phyloP scores from a whole-genome alignment of 1,140 invertebrate species.

The Choristoneura fumiferana region DNA sequence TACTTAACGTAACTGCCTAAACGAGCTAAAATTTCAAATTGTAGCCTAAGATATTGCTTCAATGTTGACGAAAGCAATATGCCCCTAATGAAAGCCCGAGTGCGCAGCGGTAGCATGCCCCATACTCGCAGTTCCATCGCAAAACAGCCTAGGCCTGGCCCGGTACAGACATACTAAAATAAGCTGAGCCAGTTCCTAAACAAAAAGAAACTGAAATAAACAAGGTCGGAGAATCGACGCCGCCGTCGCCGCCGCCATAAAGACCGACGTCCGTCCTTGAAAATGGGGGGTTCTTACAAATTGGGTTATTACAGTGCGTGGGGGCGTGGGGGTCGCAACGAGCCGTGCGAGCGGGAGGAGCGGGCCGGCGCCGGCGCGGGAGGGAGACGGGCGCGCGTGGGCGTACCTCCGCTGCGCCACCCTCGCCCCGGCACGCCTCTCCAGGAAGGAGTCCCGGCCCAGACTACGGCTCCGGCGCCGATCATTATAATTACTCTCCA shows the following conservation, averaged over 20 bases:
- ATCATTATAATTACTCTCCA: conserved; percentile 79
- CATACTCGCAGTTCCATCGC: conserved; percentile 28
- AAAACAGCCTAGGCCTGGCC: conserved; percentile 50
- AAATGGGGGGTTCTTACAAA: conserved; percentile 76
- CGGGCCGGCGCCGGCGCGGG: conserved; percentile 21
- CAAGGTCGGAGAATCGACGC: conserved; percentile 75
- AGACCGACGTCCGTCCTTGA: conserved; percentile 77
- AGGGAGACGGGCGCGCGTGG: conserved; percentile 52
- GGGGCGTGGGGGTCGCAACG: conserved; percentile 62
- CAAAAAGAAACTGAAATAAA: conserved; percentile 78
- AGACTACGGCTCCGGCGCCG: conserved; percentile 75
- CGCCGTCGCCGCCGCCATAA: conserved; percentile 73
- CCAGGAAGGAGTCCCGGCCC: conserved; percentile 70
- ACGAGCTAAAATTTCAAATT: not conserved
- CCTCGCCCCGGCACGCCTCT: conserved; percentile 67
- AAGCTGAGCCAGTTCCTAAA: conserved; percentile 74
- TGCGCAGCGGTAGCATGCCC: not conserved
- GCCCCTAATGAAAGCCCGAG: not conserved
- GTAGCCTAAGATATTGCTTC: not conserved
- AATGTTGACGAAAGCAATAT: not conserved
- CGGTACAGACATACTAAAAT: conserved; percentile 61
- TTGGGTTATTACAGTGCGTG: conserved; percentile 75
- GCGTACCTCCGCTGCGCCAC: conserved; percentile 70
- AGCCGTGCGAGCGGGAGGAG: conserved; percentile 44
- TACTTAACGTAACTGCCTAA: not conserved